Evolutionary conservation across 2,888 invertebrate species (phyloP), one percentile per base, ranked within the genome.

Genomic region (Poecilobothrus nobilitatus): DNA sequence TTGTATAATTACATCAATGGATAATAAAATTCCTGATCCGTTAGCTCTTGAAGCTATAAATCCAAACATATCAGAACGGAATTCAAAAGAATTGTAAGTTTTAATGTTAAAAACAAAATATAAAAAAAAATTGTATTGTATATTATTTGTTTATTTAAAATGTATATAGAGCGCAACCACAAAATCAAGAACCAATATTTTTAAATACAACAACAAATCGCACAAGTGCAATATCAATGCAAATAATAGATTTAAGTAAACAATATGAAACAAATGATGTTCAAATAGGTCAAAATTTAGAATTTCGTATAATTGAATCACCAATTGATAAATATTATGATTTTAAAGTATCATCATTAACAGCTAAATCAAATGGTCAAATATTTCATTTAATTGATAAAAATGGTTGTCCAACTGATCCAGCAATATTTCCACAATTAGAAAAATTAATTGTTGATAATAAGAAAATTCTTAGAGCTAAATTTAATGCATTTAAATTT

Each of bases 401-500:
- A 71, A 82, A 85, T 68, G 94, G 94, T 1, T 95, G 95, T 78
- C 91, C 94, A 1, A 89, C 90, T 0, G 91, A 94, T 75, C 76
- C 79, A 33, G 82, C 81, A 53, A 83, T 86, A 33, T 86, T 86
- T 72, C 85, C 86, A 1, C 78, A 80, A 0, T 74, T 86, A 63
- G 79, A 78, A 66, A 84, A 84, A 74, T 6, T 18, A 18, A 71
- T 79, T 5, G 76, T 75, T 21, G 79, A 77, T 0, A 75, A 76
- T 2, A 77, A 77, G 2, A 81, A 76, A 72, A 76, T 85, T 64
- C 79, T 91, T 21, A 81, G 84, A 0, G 86, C 88, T 5, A 84
- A 85, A 22, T 94, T 93, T 79, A 89, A 90, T 76, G 94, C 94
- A 0, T 95, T 95, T 80, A 91, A 94, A 72, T 95, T 95, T 81